Evolutionary conservation across 2,797 vertebrate species (phyloP), one percentile per base, ranked within the genome.

Genomic region (Agapornis canus): DNA sequence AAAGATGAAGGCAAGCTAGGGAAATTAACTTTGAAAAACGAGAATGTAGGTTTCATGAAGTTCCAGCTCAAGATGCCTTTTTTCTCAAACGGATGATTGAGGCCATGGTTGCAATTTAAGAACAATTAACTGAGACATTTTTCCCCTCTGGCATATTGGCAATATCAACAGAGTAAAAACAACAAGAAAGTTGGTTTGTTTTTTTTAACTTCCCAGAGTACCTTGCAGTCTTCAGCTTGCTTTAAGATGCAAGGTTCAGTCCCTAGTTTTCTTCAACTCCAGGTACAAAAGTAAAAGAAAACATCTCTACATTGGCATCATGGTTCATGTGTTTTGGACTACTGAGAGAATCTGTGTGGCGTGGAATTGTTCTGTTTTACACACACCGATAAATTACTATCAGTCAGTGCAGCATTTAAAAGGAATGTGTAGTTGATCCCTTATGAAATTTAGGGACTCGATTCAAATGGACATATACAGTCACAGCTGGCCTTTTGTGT

Each of bases 1-100:
- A 91, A 94, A 89, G 59, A 72, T 86, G 37, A 84, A 89, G 68
- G 60, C 60, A 90, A 90, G 35, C 29, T 45, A 68, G 60, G 78
- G 51, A 94, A 92, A 94, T 93, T 70, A 79, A 84, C 54, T 88
- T 72, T 37, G 25, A 66, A 86, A 86, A 93, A 63, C 27, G 19
- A 56, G 68, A 51, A 40, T 82, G 31, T 42, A 76, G 42, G 22
- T 88, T 95, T 91, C 27, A 17, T 61, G 60, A 90, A 89, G 49
- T 89, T 94, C 39, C 61, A 86, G 56, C 25, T 64, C 66, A 92
- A 59, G 78, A 14, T 72, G 61, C 52, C 71, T 72, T 79, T 42
- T 84, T 92, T 68, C 63, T 65, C 72, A 92, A 92, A 65, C 26
- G n/a, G 73, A 76, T 79, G 65, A 79, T 20, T 72, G 70, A 84